Conservation (phyloP, 2,797 vertebrate species). For the Florisuga fusca region DNA sequence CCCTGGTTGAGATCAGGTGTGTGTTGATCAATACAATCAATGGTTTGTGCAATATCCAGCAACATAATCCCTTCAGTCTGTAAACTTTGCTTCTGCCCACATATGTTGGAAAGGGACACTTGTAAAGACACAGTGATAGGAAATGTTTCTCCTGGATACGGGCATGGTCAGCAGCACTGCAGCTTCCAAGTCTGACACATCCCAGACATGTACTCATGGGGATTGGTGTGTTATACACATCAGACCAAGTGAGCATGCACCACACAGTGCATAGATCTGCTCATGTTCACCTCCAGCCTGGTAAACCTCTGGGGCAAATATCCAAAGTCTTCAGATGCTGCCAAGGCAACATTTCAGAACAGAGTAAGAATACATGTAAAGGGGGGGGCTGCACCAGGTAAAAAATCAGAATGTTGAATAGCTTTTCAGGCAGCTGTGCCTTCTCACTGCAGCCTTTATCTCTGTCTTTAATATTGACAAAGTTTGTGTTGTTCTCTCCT, state of each 20-base stretch:
- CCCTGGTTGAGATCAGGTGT: not conserved
- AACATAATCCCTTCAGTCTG: not conserved
- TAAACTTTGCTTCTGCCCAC: not conserved
- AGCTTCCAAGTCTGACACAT: not conserved
- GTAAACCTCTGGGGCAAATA: not conserved
- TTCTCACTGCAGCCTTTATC: not conserved
- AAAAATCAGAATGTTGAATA: not conserved
- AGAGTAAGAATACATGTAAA: rapidly evolving
- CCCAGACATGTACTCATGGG: not conserved
- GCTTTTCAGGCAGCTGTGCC: not conserved
- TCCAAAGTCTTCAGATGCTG: not conserved
- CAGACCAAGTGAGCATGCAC: not conserved
- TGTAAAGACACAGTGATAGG: not conserved
- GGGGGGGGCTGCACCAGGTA: not conserved
- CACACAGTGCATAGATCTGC: not conserved
- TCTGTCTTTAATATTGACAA: not conserved
- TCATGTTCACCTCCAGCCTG: not conserved
- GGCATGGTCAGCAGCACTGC: rapidly evolving
- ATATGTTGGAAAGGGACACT: not conserved
- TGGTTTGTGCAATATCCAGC: not conserved
- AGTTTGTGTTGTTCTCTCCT: not conserved
- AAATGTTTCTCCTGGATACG: not conserved
- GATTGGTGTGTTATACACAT: rapidly evolving
- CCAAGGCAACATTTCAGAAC: not conserved
- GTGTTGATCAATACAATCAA: not conserved